Evolutionary conservation across 2,888 invertebrate genomes (phyloP).

Genomic region (Mimumesa dahlbomi): DNA sequence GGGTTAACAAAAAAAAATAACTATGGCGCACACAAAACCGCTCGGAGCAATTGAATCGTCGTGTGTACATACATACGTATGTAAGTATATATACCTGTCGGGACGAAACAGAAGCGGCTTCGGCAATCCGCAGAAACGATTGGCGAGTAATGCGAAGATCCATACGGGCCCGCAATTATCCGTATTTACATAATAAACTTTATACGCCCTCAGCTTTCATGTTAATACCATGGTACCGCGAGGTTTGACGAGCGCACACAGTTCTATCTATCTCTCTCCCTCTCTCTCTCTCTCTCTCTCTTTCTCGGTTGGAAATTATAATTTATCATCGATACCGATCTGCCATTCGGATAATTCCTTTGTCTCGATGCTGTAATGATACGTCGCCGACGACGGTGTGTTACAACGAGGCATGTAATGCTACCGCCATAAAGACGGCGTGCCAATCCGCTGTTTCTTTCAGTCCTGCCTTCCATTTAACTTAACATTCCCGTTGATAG

Average conservation of each 20-base stretch:
- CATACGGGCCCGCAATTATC: conserved; percentile 1
- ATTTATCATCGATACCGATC: conserved; percentile 2
- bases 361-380: conserved; percentile 6
- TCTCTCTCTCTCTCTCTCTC: too few species aligned
- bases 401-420: background rate
- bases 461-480: background rate
- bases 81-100: too few species aligned
- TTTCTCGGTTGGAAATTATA: background rate
- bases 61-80: too few species aligned
- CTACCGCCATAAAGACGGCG: background rate
- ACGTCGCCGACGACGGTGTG: background rate
- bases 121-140: too few species aligned
- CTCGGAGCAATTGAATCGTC: too few species aligned
- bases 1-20: too few species aligned
- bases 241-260: background rate
- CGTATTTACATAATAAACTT: conserved; percentile 13
- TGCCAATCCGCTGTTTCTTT: background rate
- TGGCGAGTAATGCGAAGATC: too few species aligned
- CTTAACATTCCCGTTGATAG: background rate
- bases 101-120: too few species aligned
- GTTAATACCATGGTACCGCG: background rate
- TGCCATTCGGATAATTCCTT: background rate
- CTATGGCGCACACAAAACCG: too few species aligned
- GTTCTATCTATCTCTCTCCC: too few species aligned
- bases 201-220: conserved; percentile 13